Conservation (phyloP, 2,797 vertebrate genomes). For the Gambusia yucatana region DNA sequence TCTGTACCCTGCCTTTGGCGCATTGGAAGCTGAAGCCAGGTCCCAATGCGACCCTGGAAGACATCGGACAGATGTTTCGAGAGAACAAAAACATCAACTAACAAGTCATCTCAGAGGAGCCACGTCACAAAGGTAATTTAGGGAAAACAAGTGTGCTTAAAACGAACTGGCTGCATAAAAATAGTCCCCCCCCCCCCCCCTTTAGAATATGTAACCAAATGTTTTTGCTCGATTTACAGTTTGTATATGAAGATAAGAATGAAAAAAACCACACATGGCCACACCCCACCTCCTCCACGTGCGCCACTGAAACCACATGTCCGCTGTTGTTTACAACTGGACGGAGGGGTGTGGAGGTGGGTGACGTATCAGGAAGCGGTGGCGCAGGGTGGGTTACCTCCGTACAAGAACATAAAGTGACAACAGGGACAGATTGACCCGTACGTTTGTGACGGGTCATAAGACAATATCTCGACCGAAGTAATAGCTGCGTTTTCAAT, state of each 20-base stretch:
- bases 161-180: neutral
- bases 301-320: conserved; percentile 60
- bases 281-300: conserved; percentile 48
- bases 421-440: conserved; percentile 74
- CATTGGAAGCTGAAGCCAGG: too few relatives aligned
- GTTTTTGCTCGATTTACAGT: neutral
- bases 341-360: conserved; percentile 27
- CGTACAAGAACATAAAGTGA: conserved; percentile 60
- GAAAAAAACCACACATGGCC: neutral
- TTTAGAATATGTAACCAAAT: neutral
- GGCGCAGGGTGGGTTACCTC: conserved; percentile 54
- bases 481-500: neutral
- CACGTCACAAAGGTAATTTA: neutral
- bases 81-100: neutral
- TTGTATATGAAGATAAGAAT: neutral
- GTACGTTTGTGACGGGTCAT: conserved; percentile 16
- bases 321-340: conserved; percentile 75
- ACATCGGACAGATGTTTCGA: neutral
- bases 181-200: too few relatives aligned
- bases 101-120: neutral
- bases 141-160: neutral
- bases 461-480: neutral
- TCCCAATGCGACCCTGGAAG: too few relatives aligned
- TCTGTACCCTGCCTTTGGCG: neutral
- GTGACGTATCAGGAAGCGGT: conserved; percentile 69